These are phyloP conservation scores for Catajapyx aquilonaris DNA, from an alignment of 1,140 invertebrate species.

Conservation along the genomic window DNA sequence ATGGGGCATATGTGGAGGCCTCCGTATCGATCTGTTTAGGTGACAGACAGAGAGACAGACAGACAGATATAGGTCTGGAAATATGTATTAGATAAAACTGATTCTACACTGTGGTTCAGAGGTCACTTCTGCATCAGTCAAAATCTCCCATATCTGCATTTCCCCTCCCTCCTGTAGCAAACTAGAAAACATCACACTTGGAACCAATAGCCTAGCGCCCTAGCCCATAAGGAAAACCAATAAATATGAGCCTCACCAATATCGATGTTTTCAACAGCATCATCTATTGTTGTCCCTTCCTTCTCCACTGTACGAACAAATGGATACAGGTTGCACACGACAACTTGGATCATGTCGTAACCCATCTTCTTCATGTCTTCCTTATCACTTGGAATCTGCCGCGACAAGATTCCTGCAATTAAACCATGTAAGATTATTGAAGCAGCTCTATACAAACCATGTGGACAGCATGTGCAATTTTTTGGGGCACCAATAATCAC, in stretches of 20 bases:
- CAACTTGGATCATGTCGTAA: conserved; percentile 51
- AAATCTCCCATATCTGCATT: not conserved
- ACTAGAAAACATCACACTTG: no score
- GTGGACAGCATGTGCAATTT: no score
- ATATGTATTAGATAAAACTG: no score
- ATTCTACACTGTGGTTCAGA: no score
- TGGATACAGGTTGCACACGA: conserved; percentile 92
- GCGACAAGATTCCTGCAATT: conserved; percentile 36
- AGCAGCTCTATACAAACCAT: no score
- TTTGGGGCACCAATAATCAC: conserved; percentile 1
- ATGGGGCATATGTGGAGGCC: no score
- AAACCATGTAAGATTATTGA: conserved; percentile 10
- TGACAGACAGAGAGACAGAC: no score
- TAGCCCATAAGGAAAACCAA: not conserved
- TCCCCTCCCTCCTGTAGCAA: no score
- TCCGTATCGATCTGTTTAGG: no score
- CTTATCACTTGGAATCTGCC: conserved; percentile 51
- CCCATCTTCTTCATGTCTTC: conserved; percentile 56
- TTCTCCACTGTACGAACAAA: conserved; percentile 78
- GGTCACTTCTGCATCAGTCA: conserved; percentile 2
- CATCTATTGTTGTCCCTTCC: conserved; percentile 52
- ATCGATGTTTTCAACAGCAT: conserved; percentile 96
- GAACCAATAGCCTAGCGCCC: no score
- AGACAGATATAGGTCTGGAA: no score
- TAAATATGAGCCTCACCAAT: conserved; percentile 36